Evolutionary conservation across 2,888 invertebrate genomes (phyloP).

Genomic region (Agrochola lota): DNA sequence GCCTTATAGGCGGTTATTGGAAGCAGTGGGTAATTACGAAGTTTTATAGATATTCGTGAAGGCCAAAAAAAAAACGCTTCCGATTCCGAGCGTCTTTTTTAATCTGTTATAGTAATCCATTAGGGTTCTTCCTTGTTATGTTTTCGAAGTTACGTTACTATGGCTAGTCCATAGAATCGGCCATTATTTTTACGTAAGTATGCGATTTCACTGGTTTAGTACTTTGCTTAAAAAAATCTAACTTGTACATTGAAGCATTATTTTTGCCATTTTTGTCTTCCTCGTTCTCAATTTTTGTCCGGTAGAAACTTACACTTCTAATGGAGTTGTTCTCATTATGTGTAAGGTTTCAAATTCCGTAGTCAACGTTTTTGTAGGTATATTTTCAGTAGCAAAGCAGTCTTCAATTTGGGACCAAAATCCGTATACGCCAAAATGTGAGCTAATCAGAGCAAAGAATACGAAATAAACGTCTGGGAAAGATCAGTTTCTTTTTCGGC

Average conservation of each 20-base stretch:
- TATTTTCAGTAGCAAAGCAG: background rate
- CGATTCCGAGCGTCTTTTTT: conserved; percentile 16
- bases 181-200: background rate
- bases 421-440: background rate
- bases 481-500: too few relatives aligned
- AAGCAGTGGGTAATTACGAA: conserved; percentile 21
- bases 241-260: background rate
- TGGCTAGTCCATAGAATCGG: background rate
- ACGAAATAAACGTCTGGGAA: too few relatives aligned
- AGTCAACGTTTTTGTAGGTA: background rate
- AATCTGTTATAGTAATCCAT: conserved; percentile 11
- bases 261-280: background rate
- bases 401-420: background rate
- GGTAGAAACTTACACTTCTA: background rate
- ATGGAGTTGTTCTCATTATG: background rate
- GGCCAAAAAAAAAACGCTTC: too few relatives aligned
- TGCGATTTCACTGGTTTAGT: background rate
- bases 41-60: conserved; percentile 12
- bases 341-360: background rate
- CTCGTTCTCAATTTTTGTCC: background rate
- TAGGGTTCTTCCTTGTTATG: conserved; percentile 8
- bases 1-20: conserved; percentile 10
- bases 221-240: background rate
- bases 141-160: background rate
- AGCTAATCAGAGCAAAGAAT: background rate